A percentile compares a stretch with the other conserved stretches of the same genome.
These are phyloP conservation scores for Cephus cinctus DNA, from an alignment of 1,140 invertebrate species.

Conservation along the genomic window DNA sequence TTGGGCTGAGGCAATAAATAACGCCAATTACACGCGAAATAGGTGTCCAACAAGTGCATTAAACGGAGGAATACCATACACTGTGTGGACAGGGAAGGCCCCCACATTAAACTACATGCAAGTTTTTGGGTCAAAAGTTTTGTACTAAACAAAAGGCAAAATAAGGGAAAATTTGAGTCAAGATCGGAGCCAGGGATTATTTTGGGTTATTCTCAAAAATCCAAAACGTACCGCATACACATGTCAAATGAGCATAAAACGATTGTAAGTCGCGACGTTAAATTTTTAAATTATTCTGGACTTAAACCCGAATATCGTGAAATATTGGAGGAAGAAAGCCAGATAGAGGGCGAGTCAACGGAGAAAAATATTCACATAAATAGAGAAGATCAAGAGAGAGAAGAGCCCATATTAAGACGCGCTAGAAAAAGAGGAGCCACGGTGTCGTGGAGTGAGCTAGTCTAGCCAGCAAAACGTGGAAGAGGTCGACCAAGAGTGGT, in stretches of 20 bases:
- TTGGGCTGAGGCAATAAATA: conserved; percentile 43
- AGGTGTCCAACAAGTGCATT: conserved; percentile 21
- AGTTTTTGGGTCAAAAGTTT: conserved; percentile 20
- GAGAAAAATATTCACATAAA: background rate
- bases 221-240: conserved; percentile 10
- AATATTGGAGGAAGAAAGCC: conserved; percentile 3
- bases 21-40: conserved; percentile 39
- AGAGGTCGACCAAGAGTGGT: conserved; percentile 10
- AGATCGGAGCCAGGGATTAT: conserved; percentile 1
- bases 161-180: conserved; percentile 3
- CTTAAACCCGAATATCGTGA: conserved; percentile 13
- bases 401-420: background rate
- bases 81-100: conserved; percentile 16
- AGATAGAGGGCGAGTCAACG: conserved; percentile 1
- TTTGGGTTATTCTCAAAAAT: conserved; percentile 8
- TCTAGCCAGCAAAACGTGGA: conserved; percentile 3
- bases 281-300: conserved; percentile 2
- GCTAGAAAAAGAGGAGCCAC: background rate
- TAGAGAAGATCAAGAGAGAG: background rate
- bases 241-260: background rate
- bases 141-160: background rate
- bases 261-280: conserved; percentile 10
- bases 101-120: conserved; percentile 14
- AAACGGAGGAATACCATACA: conserved; percentile 18
- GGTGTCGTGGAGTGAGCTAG: background rate